These are phyloP conservation scores for Eupeodes latifasciatus DNA, from an alignment of 2,888 invertebrate species.

Conservation along the genomic window DNA sequence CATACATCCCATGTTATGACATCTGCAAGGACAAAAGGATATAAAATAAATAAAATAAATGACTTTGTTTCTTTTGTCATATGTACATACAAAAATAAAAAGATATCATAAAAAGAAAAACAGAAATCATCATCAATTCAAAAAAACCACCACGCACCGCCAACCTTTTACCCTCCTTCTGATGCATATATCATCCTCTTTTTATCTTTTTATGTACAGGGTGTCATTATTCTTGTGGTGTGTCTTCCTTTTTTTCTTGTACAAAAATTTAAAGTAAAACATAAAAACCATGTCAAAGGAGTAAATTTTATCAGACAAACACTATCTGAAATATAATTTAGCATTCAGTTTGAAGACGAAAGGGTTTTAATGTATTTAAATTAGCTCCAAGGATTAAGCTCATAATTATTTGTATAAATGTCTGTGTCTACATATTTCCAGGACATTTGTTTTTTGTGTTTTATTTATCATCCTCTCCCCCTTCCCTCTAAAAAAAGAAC, in stretches of 20 bases:
- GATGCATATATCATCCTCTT: neutral
- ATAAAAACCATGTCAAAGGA: conserved; percentile 37
- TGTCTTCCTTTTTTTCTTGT: neutral
- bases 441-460: conserved; percentile 22
- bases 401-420: conserved; percentile 6
- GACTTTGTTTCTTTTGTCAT: neutral
- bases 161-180: conserved; percentile 1
- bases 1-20: conserved; percentile 96
- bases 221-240: conserved; percentile 1
- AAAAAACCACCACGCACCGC: neutral
- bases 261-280: neutral
- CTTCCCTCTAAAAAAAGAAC: conserved; percentile 2
- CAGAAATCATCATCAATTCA: conserved; percentile 61
- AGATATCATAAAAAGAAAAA: conserved; percentile 8
- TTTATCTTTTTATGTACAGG: neutral
- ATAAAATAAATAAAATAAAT: conserved; percentile 47
- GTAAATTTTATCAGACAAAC: conserved; percentile 44
- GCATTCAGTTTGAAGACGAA: conserved; percentile 62
- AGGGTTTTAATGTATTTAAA: conserved; percentile 63
- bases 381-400: conserved; percentile 41
- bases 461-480: neutral
- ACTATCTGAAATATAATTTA: conserved; percentile 33
- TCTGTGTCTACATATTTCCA: conserved; percentile 36
- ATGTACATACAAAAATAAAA: conserved; percentile 29
- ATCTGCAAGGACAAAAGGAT: conserved; percentile 87